Conservation (phyloP, 2,113 vertebrate species). For the Leptobrachium ailaonicum region DNA sequence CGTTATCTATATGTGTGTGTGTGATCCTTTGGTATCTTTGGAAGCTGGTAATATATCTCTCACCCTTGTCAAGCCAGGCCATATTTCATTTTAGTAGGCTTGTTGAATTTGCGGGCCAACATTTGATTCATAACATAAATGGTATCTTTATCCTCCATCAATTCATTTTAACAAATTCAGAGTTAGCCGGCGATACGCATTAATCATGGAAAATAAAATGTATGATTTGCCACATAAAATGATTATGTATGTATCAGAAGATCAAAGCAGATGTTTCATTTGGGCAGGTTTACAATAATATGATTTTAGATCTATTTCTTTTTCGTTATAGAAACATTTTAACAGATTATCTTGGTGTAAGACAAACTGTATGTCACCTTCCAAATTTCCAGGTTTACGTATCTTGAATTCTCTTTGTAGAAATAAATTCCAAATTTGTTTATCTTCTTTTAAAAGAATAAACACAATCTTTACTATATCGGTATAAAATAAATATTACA, state of each 20-base stretch:
- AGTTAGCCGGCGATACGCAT: neutral
- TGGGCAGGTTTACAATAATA: neutral
- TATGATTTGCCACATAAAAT: neutral
- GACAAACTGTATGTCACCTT: neutral
- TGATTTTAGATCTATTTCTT: neutral
- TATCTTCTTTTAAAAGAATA: too few species aligned
- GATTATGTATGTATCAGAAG: neutral
- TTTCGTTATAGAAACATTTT: neutral
- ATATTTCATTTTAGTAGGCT: neutral
- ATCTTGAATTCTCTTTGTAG: neutral
- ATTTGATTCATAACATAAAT: neutral
- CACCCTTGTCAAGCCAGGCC: neutral
- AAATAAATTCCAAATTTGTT: too few species aligned
- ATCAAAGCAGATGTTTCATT: neutral
- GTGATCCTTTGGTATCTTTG: neutral
- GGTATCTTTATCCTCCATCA: neutral
- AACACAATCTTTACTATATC: too few species aligned
- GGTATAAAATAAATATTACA: too few species aligned
- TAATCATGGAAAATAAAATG: neutral
- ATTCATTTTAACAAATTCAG: neutral
- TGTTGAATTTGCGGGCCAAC: neutral
- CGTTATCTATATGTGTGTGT: neutral
- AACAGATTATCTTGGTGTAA: neutral
- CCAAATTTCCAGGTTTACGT: neutral
- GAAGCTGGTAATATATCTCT: neutral